Evolutionary conservation across 2,797 vertebrate species (phyloP), one percentile per base, ranked within the genome.

Genomic region (Sebastes flavidus): DNA sequence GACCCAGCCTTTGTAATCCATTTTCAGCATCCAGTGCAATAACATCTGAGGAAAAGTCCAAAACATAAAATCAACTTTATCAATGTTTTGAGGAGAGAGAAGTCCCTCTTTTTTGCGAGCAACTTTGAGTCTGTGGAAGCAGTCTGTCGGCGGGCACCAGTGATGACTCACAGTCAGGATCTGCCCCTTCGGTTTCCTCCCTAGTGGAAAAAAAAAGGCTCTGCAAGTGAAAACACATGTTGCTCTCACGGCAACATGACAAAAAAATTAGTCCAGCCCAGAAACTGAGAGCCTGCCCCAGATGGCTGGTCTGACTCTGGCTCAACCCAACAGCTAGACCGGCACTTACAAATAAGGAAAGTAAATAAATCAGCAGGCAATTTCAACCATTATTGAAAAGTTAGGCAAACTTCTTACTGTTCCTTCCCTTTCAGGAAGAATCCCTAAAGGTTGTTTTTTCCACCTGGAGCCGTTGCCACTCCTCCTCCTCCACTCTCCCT

Each of bases 181-280:
- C 77, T 78, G 58, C 36, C 76, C 75, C 81, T 60, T 65, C 60
- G 58, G 82, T 81, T 92, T 93, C 89, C 87, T 85, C 69, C 60
- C 67, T 30, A 68, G 81, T 70, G 81, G 80, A 88, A 89, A 80
- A 83, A 46, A 77, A 61, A 77, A 6, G 11, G 22, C 4, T 27
- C 59, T 82, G 81, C 68, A 80, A 92, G 73, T 87, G 55, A 86
- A 94, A 92, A 82, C 92, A 91, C 87, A 68, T 95, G 93, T 77
- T 46, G 68, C 63, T 80, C 79, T 75, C 12, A n/a, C 3, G 13
- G 4, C 27, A 49, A 56, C 29, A 30, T 30, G 6, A 30, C 29
- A 63, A 29, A 61, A 27, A 38, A 38, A 14, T 30, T 7, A 38
- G 36, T 38, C 36, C 46, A 52, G 12, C 8, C 11, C 6, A 25